Evolutionary conservation across 2,888 invertebrate species (phyloP), one percentile per base, ranked within the genome.

Genomic region (Sturmia bella): DNA sequence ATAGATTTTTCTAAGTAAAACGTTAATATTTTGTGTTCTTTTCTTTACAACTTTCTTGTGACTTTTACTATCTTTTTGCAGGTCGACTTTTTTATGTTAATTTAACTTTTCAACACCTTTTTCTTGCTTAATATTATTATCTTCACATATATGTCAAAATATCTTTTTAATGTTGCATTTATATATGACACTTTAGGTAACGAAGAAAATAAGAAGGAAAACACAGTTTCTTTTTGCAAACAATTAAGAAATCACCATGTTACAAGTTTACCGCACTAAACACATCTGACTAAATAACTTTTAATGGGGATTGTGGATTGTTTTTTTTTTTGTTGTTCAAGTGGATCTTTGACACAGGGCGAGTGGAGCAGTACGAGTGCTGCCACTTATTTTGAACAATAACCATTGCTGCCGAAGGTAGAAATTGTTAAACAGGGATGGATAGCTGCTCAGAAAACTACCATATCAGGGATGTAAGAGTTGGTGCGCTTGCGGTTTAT

Each of bases 241-340:
- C 52, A 43, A 48, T 21, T 19, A 59, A 3, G 6, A 48, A 74
- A 2, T 21, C 63, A 66, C 24, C 24, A 15, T 41, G 50, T 61
- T 57, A 66, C 37, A 52, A 66, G 56, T 76, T 76, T 39, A 80
- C 72, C 66, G 76, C 66, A 80, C 73, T 39, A 66, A 66, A 61
- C 50, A 70, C 66, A 74, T 74, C 69, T 80, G 79, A 73, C 54
- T 27, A n/a, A 27, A 66, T 75, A 59, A 41, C 50, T 50, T 66
- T 52, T 52, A 15, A 17, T 68, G 54, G 66, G 19, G 39, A 50
- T 48, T 50, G 56, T 56, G 32, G 32, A 32, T 32, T 32, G 32
- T 32, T 32, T 32, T 78, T 59, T 72, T 70, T 69, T 57, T 32
- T 78, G 52, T 72, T 70, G 61, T 57, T 43, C n/a, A 21, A 61